phyloP scores from a whole-genome alignment of 2,113 vertebrate species.

The Oncorhynchus gorbuscha region DNA sequence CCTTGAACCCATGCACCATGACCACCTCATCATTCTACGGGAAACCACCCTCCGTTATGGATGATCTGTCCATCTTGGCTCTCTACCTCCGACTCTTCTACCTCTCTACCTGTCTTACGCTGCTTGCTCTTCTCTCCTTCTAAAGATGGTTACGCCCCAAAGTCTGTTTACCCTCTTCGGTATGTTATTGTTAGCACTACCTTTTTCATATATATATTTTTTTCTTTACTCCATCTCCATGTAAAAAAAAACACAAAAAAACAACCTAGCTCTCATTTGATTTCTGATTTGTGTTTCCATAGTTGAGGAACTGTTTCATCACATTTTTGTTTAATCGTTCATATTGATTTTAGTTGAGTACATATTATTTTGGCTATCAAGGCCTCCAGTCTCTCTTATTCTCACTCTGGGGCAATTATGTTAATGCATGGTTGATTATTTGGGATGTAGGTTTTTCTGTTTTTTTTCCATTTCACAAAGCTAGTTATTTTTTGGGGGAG shows the following conservation, averaged over 20 bases:
- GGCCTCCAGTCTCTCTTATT: slow-evolving; percentile 33
- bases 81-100: slow-evolving; percentile 83
- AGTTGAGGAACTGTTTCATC: too few relatives aligned
- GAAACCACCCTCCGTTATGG: slow-evolving; percentile 95
- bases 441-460: not conserved
- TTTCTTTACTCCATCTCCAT: slow-evolving; percentile 57
- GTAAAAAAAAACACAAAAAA: slow-evolving; percentile 20
- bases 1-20: slow-evolving; percentile 94
- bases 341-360: slow-evolving; percentile 20
- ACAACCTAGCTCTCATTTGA: slow-evolving; percentile 75
- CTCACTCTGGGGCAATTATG: not conserved
- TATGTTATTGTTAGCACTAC: slow-evolving; percentile 94
- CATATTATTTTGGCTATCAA: slow-evolving; percentile 22
- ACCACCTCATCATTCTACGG: slow-evolving; percentile 95
- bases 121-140: slow-evolving; percentile 65
- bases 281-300: slow-evolving; percentile 75
- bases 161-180: slow-evolving; percentile 55
- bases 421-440: too few relatives aligned
- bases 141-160: slow-evolving; percentile 92
- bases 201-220: slow-evolving; percentile 80
- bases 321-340: slow-evolving; percentile 9
- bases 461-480: not conserved
- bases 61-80: slow-evolving; percentile 95
- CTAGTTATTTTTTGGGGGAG: too few relatives aligned
- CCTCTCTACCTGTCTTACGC: not conserved